These are phyloP conservation scores for Fringilla coelebs DNA, from an alignment of 2,797 vertebrate species.

Conservation along the genomic window DNA sequence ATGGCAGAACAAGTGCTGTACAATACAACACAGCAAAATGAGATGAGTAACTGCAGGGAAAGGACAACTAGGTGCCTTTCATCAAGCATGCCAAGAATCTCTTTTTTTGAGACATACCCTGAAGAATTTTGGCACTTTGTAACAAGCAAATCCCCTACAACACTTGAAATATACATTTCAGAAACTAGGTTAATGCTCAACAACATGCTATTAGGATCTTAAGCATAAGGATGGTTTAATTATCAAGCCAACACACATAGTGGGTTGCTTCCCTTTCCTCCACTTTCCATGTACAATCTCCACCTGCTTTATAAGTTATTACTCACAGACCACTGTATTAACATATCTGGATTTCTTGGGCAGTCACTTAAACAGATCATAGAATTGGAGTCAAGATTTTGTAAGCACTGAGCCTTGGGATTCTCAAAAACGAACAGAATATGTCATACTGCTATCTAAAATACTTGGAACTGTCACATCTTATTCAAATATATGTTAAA, in stretches of 20 bases:
- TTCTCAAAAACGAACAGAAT: not conserved
- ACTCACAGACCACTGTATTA: not conserved
- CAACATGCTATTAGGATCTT: not conserved
- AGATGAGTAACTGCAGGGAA: not conserved
- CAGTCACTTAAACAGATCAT: not conserved
- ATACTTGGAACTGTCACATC: not conserved
- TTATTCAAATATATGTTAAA: not conserved
- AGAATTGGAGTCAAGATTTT: not conserved
- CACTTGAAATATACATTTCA: not conserved
- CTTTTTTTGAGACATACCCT: not conserved
- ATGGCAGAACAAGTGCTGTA: not conserved
- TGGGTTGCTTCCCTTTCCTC: not conserved
- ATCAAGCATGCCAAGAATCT: not conserved
- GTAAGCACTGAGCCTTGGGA: not conserved
- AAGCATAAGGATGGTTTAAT: not conserved
- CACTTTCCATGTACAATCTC: not conserved
- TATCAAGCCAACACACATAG: not conserved
- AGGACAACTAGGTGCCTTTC: not conserved
- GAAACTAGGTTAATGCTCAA: not conserved
- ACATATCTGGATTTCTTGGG: not conserved
- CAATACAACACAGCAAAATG: not conserved
- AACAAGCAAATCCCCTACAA: not conserved
- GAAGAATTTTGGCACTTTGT: not conserved
- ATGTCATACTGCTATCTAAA: not conserved
- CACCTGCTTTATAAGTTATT: not conserved